Base-by-base conservation (phyloP, 2,888 invertebrate species). In the Andrena fulva region DNA sequence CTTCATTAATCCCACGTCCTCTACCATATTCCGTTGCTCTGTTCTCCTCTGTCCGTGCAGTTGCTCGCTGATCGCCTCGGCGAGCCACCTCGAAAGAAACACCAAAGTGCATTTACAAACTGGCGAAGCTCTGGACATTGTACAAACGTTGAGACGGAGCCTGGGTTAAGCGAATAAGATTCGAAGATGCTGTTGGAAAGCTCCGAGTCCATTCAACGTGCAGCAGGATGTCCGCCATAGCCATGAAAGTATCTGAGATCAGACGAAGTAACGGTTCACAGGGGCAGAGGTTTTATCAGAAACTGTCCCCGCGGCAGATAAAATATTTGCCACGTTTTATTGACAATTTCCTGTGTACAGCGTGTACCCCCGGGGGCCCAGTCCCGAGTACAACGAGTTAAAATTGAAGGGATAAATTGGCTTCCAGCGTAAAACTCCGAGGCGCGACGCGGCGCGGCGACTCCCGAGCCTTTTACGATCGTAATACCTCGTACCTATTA, bases 251-350 rank as follows among this genome's bases (percentile, higher is more conserved):
- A 20, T 42, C n/a, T 20, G 31, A 2, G n/a, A 16, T 10, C 16
- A 52, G 35, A 20, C 20, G 12, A 16, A 8, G 52, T 4, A 42
- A 16, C 6, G 42, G 52, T 66, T 80, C 60, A n/a, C 62, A 71
- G 71, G 54, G 33, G 7, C 4, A 16, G 20, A 3, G 16, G 35
- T 27, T 66, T 77, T 66, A 77, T 67, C 66, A 59, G 27, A 42
- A 16, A 10, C 42, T 20, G 60, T 20, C 27, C 29, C 48, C 24
- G 62, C 48, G 66, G 60, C 60, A 29, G 70, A 42, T 63, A 33
- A 80, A 67, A 80, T 80, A 80, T 80, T 75, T 75, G 24, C 75
- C 35, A n/a, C n/a, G 56, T 75, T 82, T 42, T 82, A 82, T 80
- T 71, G 82, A 71, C 67, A 75, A 82, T 71, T 80, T 82, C 67